Percentiles rank a stretch among this genome's conserved stretches.
Evolutionary conservation across 2,797 vertebrate species (phyloP).

Genomic region (Enteromius argenteus): DNA sequence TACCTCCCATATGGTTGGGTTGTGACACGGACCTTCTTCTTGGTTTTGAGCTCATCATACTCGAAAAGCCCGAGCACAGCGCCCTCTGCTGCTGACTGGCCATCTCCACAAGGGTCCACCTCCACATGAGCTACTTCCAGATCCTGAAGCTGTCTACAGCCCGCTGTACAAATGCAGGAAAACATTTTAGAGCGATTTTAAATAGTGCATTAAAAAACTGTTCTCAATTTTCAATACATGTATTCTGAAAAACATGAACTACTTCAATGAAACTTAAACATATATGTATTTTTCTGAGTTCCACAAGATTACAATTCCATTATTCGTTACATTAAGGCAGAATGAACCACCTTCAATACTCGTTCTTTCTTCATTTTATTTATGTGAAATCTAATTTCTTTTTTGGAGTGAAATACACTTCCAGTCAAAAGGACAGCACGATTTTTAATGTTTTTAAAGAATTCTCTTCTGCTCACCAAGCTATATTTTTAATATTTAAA

Average conservation of each 20-base stretch:
- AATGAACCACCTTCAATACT: not conserved
- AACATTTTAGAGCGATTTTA: not conserved
- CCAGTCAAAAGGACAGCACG: not conserved
- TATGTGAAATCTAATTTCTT: not conserved
- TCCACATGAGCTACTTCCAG: conserved; percentile 87
- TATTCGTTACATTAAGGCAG: not conserved
- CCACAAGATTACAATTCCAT: not conserved
- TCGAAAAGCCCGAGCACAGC: conserved; percentile 89
- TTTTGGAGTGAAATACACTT: not conserved
- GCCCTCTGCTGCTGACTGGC: conserved; percentile 93
- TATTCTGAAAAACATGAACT: not conserved
- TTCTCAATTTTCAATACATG: not conserved
- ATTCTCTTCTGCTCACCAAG: not conserved
- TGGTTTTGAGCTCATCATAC: conserved; percentile 91
- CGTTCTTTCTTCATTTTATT: not conserved
- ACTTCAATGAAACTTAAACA: not conserved
- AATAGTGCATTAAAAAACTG: not conserved
- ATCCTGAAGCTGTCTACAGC: conserved; percentile 90
- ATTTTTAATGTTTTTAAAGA: not conserved
- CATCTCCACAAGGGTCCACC: conserved; percentile 92
- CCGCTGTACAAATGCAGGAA: conserved; percentile 74
- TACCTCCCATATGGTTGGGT: conserved; percentile 87
- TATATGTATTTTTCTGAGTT: not conserved
- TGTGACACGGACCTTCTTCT: conserved; percentile 86
- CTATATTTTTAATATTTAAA: not conserved